A percentile compares a stretch with the other conserved stretches of the same genome.
Evolutionary conservation across 2,113 vertebrate genomes (phyloP).

Genomic region (Raphicerus campestris): DNA sequence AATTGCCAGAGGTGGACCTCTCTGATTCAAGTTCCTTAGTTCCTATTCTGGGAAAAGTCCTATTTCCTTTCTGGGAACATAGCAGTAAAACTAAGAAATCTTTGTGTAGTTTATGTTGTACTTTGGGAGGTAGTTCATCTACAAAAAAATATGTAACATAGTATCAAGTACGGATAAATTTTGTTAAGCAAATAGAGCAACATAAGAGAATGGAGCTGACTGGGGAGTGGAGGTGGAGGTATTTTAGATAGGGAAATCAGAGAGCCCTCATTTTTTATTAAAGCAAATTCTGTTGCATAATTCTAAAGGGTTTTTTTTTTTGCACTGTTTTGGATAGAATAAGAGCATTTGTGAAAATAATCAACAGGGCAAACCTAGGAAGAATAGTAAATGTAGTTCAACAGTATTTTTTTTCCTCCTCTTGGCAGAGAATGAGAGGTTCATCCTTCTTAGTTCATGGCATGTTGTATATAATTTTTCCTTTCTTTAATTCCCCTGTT

Average conservation of each 20-base stretch:
- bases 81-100: too few species aligned
- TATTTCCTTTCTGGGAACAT: too few species aligned
- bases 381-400: background rate
- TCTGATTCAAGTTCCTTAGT: too few species aligned
- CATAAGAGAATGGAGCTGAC: too few species aligned
- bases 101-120: too few species aligned
- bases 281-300: background rate
- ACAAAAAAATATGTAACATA: too few species aligned
- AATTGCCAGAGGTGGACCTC: too few species aligned
- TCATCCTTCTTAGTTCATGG: background rate
- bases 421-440: background rate
- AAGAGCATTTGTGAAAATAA: background rate
- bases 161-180: too few species aligned
- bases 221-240: background rate
- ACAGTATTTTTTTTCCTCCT: background rate
- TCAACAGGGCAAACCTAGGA: background rate
- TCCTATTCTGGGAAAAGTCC: too few species aligned
- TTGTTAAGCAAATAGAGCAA: too few species aligned
- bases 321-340: background rate
- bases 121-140: too few species aligned
- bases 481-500: background rate
- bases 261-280: background rate
- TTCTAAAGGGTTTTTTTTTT: background rate
- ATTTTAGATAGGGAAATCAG: background rate
- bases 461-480: background rate